Percentiles rank a stretch among this genome's conserved stretches.
Evolutionary conservation across 2,888 invertebrate species (phyloP).

Genomic region (Patella ulyssiponensis): DNA sequence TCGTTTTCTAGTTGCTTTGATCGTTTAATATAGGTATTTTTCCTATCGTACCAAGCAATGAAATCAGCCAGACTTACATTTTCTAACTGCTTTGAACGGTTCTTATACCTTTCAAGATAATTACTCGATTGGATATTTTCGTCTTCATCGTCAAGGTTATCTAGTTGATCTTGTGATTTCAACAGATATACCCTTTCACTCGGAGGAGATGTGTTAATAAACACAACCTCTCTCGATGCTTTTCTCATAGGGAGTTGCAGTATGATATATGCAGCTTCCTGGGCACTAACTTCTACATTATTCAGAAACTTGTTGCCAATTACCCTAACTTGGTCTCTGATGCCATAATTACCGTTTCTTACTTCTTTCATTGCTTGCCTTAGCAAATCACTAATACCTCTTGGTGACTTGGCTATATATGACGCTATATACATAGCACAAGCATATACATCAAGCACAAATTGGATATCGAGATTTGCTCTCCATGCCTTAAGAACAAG

Average conservation of each 20-base stretch:
- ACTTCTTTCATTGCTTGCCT: constrained; percentile 40
- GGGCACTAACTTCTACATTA: constrained; percentile 50
- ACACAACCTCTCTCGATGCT: constrained; percentile 37
- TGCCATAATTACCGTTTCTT: constrained; percentile 16
- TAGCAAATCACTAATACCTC: constrained; percentile 45
- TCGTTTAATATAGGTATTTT: not conserved
- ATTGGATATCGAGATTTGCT: too few relatives aligned
- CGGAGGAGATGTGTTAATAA: constrained; percentile 41
- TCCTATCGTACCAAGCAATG: constrained; percentile 30
- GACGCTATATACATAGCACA: constrained; percentile 32
- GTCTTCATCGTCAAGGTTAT: too few relatives aligned
- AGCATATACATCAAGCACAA: too few relatives aligned
- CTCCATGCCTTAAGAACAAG: not conserved
- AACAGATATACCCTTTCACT: too few relatives aligned
- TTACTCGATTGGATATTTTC: constrained; percentile 37
- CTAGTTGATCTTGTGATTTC: too few relatives aligned
- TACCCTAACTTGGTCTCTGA: constrained; percentile 35
- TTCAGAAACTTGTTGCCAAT: too few relatives aligned
- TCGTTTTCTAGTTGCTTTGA: not conserved
- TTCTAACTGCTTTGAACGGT: constrained; percentile 32
- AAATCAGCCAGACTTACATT: constrained; percentile 37
- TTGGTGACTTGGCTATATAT: constrained; percentile 43
- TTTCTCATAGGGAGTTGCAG: constrained; percentile 48
- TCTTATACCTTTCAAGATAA: constrained; percentile 38
- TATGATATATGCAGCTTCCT: constrained; percentile 51